These are phyloP conservation scores for Abrostola tripartita DNA, from an alignment of 2,888 invertebrate species.

Conservation along the genomic window DNA sequence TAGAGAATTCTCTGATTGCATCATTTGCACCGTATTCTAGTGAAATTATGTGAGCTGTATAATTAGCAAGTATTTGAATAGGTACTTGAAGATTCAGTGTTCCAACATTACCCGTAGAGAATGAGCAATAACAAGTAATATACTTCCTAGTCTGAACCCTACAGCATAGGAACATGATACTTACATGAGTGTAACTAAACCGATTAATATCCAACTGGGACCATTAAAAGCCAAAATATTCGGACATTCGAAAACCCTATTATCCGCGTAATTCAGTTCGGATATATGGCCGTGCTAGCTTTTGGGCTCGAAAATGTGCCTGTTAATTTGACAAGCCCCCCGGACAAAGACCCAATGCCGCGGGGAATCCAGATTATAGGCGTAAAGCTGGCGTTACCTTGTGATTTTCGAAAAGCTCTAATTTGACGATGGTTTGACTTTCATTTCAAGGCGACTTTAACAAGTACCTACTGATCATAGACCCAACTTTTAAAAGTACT, in stretches of 20 bases:
- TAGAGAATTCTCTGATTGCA: no score
- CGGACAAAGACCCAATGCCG: constrained; percentile 51
- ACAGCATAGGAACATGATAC: neutral
- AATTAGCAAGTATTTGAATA: no score
- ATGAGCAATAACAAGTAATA: no score
- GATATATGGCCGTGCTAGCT: constrained; percentile 38
- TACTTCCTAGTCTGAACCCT: no score
- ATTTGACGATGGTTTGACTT: constrained; percentile 12
- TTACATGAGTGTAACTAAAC: neutral
- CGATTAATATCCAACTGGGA: neutral
- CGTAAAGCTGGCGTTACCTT: constrained; percentile 30
- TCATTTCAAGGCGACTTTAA: neutral
- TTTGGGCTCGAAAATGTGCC: constrained; percentile 44
- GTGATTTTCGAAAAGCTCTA: constrained; percentile 24
- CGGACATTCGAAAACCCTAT: constrained; percentile 35
- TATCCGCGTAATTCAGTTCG: constrained; percentile 41
- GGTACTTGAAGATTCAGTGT: no score
- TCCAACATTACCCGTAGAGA: no score
- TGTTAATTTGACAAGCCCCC: constrained; percentile 54
- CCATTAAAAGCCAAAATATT: constrained; percentile 32
- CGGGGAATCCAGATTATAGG: constrained; percentile 55
- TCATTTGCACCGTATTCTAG: no score
- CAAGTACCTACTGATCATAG: neutral
- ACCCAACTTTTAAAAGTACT: no score
- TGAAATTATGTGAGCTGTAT: no score